Percentiles rank a stretch among this genome's conserved stretches.
phyloP scores from a whole-genome alignment of 2,113 vertebrate species.

The Syrrhaptes paradoxus region DNA sequence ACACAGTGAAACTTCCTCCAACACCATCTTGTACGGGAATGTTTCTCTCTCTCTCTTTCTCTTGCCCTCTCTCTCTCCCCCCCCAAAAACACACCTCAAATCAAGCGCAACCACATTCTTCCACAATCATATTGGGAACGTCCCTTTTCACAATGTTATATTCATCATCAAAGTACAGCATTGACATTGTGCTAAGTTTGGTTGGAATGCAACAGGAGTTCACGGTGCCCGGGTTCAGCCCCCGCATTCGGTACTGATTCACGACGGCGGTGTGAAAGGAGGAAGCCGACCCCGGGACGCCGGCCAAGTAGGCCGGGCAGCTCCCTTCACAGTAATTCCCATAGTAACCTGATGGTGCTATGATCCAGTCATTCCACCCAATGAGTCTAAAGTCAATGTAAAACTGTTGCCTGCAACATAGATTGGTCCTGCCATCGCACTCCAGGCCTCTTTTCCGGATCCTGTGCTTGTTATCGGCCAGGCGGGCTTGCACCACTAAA shows the following conservation, averaged over 20 bases:
- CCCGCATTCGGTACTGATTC: constrained; percentile 98
- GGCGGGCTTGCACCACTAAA: constrained; percentile 91
- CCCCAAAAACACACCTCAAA: constrained; percentile 37
- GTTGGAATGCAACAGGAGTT: constrained; percentile 99
- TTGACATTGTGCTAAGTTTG: constrained; percentile 99
- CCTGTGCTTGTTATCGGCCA: constrained; percentile 91
- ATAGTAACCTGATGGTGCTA: constrained; percentile 95
- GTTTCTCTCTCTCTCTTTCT: constrained; percentile 16
- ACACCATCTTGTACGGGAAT: constrained; percentile 65
- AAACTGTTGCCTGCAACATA: constrained; percentile 99
- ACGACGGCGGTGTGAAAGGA: constrained; percentile 98
- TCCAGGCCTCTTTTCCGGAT: constrained; percentile 97
- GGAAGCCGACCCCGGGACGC: constrained; percentile 93
- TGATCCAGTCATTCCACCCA: constrained; percentile 99
- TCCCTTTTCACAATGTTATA: constrained; percentile 99
- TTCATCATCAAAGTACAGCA: constrained; percentile 99
- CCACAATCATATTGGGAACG: constrained; percentile 99
- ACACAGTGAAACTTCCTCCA: constrained; percentile 68
- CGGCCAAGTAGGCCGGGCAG: constrained; percentile 97
- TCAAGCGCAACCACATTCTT: constrained; percentile 99
- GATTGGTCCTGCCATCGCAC: constrained; percentile 92
- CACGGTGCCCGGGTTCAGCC: constrained; percentile 93
- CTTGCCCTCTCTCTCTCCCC: not conserved
- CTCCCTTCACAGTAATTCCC: constrained; percentile 99
- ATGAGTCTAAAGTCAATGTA: constrained; percentile 99